Evolutionary conservation across 1,140 invertebrate species (phyloP), one percentile per base, ranked within the genome.

Genomic region (Microplitis mediator): DNA sequence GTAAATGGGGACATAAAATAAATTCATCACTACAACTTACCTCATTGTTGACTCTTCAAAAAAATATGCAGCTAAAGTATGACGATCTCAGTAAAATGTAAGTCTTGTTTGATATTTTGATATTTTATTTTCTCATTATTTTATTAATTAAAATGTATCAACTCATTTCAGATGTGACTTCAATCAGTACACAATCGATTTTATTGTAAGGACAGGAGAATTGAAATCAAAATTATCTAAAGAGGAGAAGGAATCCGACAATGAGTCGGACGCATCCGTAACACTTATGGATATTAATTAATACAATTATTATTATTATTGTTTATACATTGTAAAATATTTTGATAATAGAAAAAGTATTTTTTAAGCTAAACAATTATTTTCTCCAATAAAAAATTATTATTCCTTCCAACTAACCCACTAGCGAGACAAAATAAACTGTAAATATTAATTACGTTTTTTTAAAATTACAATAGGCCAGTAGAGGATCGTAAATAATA

Each of bases 1-100:
- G 89, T 4, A 81, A 81, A 36, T 91, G 92, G 81, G 91, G 91
- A 23, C 83, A 87, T 1, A 87, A 83, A 73, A 83, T 93, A 8
- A 91, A 90, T 80, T 79, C 79, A 50, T 82, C 85, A 3, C 75
- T 86, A 54, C 84, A 88, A 51, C 90, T 93, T 79, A 90, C 91
- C 0, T 88, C 90, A 0, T 80, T 98, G 3, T 81, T 95, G 50
- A 88, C 90, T 0, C 75, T 97, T 23, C 94, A 97, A 79, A 96
- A 96, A 84, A 93, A 91, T 79, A 85, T 97, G 32, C 91, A 91
- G 2, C 89, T 90, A n/a, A 94, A 93, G 86, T 92, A 93, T 76
- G 91, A 94, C 35, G 92, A 95, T 80, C 80, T 98, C 1, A 91
- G 91, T 68, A 95, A 95, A 90, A 91, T 97, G 94, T 97, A 87